Evolutionary conservation across 2,113 vertebrate genomes (phyloP).

Genomic region (pig (Sus scrofa)): DNA sequence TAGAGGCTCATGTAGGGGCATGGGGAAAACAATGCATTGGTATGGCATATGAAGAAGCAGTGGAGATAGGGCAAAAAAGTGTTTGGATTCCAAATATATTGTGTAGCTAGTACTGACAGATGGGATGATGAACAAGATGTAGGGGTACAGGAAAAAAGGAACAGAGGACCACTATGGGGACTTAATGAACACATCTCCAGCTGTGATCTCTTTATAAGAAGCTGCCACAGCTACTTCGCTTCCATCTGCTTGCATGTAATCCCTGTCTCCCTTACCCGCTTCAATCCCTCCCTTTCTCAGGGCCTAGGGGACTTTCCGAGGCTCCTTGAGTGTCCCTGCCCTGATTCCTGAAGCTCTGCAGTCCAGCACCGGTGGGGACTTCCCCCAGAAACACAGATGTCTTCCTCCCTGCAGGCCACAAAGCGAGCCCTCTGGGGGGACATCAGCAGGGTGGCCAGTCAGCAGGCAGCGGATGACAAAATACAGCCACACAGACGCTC

Average conservation of each 20-base stretch:
- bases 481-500: background rate
- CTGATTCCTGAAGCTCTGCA: slow-evolving; percentile 15
- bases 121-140: background rate
- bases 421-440: background rate
- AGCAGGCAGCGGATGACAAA: slow-evolving; percentile 66
- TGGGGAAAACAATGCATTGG: background rate
- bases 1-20: background rate
- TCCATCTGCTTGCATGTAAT: slow-evolving; percentile 23
- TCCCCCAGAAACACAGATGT: background rate
- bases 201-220: slow-evolving; percentile 68
- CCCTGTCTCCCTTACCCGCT: background rate
- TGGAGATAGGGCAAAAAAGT: background rate
- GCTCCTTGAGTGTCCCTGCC: background rate
- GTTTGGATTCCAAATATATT: background rate
- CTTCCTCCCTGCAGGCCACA: background rate
- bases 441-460: background rate
- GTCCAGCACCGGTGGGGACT: background rate
- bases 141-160: background rate
- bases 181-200: background rate
- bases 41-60: background rate
- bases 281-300: background rate
- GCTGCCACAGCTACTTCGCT: slow-evolving; percentile 60
- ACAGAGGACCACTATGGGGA: background rate
- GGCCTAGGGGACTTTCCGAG: background rate
- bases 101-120: background rate